Conservation (phyloP, 2,888 invertebrate species). For the Hybos culiciformis region DNA sequence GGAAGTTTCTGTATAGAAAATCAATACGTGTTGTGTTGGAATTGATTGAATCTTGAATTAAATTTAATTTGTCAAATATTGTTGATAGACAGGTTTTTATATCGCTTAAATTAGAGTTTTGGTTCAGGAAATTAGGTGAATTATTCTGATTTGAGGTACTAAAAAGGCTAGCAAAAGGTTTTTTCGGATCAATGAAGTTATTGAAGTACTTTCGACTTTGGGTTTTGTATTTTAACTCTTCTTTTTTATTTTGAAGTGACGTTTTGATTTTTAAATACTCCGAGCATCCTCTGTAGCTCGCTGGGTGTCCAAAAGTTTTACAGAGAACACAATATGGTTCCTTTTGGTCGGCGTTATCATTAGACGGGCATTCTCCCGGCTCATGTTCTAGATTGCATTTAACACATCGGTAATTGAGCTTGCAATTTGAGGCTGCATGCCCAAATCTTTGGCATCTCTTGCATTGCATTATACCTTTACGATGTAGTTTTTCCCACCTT, state of each 20-base stretch:
- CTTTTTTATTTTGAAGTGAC: background rate
- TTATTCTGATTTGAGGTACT: too few species aligned
- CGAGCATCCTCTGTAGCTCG: conserved; percentile 4
- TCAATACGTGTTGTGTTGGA: too few species aligned
- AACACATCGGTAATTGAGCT: conserved; percentile 1
- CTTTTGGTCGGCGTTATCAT: background rate
- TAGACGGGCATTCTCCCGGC: background rate
- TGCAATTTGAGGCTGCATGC: conserved; percentile 5
- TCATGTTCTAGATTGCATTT: conserved; percentile 2
- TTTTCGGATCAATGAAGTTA: too few species aligned
- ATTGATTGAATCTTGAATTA: too few species aligned
- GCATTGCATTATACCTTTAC: conserved; percentile 1
- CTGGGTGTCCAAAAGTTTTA: conserved; percentile 5
- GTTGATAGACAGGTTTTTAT: too few species aligned
- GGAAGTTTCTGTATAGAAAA: too few species aligned
- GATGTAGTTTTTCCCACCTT: background rate
- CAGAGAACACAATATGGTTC: conserved; percentile 1
- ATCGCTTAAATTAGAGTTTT: too few species aligned
- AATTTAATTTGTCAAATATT: too few species aligned
- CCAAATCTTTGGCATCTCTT: conserved; percentile 5
- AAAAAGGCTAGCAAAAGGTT: too few species aligned
- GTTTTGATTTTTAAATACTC: background rate
- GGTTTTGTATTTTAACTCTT: background rate
- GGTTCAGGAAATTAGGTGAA: too few species aligned
- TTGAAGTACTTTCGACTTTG: too few species aligned